Evolutionary conservation across 2,888 invertebrate species (phyloP).

Genomic region (Brachypterus glaber): DNA sequence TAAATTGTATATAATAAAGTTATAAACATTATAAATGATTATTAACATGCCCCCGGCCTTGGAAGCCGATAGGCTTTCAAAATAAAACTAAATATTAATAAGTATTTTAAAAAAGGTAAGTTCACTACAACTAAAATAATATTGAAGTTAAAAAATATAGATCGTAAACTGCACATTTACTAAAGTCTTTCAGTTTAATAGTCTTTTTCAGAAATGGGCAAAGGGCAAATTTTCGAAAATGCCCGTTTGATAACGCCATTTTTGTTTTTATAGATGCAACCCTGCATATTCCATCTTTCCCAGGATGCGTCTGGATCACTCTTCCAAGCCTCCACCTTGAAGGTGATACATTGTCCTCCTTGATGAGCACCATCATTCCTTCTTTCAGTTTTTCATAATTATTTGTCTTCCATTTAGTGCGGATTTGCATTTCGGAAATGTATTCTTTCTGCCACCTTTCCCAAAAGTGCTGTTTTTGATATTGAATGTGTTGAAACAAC

Average conservation of each 20-base stretch:
- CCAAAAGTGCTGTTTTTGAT: slow-evolving; percentile 16
- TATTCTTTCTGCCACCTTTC: slow-evolving; percentile 14
- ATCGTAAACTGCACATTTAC: no score
- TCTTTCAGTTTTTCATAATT: slow-evolving; percentile 6
- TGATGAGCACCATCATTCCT: background rate
- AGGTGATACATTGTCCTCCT: background rate
- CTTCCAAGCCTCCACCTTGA: background rate
- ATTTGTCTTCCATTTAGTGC: slow-evolving; percentile 11
- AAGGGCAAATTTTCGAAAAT: slow-evolving; percentile 9
- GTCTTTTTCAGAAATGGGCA: no score
- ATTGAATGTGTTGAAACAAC: slow-evolving; percentile 15
- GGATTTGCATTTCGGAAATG: slow-evolving; percentile 13
- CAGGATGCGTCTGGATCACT: background rate
- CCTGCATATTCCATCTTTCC: background rate
- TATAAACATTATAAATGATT: no score
- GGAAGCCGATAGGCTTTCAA: no score
- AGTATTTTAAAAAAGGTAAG: no score
- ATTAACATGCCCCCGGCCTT: no score
- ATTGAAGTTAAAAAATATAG: no score
- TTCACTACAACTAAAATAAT: no score
- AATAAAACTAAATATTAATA: no score
- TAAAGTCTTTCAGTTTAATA: no score
- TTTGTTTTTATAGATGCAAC: background rate
- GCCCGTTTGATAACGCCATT: background rate
- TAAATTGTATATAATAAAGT: no score